Evolutionary conservation across 64 coral and sea anemone genomes (phyloP).

Genomic region (Actinia tenebrosa): DNA sequence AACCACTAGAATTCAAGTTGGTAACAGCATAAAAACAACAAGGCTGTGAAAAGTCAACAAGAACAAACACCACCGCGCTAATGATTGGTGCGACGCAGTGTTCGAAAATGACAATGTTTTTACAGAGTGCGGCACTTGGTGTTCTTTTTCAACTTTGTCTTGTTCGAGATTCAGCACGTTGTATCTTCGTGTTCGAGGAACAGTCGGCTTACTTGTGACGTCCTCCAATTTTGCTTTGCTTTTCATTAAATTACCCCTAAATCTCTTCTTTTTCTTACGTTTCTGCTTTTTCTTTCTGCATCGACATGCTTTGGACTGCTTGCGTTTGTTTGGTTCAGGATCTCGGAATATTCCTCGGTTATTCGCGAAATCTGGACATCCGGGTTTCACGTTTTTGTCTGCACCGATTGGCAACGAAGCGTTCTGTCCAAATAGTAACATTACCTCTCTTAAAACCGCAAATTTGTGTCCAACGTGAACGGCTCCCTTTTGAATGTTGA

Average conservation of each 20-base stretch:
- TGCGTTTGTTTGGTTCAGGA: background rate
- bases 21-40: background rate
- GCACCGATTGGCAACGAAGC: constrained; percentile 51
- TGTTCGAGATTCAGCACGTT: constrained; percentile 3
- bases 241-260: background rate
- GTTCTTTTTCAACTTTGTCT: constrained; percentile 7
- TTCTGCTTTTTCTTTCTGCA: constrained; percentile 28
- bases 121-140: background rate
- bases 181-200: constrained; percentile 17
- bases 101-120: background rate
- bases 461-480: constrained; percentile 43
- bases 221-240: background rate
- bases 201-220: background rate
- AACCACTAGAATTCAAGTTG: background rate
- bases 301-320: constrained; percentile 13
- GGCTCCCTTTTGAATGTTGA: constrained; percentile 66
- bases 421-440: constrained; percentile 45
- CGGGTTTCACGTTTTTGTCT: constrained; percentile 17
- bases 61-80: background rate
- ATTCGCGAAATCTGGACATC: constrained; percentile 34
- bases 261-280: constrained; percentile 29
- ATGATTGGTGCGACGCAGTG: background rate
- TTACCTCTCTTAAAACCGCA: constrained; percentile 57
- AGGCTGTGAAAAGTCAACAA: constrained; percentile 8
- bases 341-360: background rate